phyloP scores from a whole-genome alignment of 2,888 invertebrate genomes.

The Arenicola marina region DNA sequence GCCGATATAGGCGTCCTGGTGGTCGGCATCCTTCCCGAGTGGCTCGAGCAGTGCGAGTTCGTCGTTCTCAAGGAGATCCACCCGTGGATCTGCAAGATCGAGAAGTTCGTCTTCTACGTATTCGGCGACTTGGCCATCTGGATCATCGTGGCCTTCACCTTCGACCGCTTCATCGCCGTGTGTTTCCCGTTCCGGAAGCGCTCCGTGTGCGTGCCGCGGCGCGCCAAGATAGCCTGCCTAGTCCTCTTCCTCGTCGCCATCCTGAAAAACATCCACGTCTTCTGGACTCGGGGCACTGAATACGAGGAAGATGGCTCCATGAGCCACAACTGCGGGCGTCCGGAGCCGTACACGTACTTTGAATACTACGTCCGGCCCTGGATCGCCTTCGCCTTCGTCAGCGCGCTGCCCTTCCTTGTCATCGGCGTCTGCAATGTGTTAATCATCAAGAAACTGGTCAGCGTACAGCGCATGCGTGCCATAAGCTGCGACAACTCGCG shows the following conservation, averaged over 20 bases:
- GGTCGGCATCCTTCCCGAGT: constrained; percentile 34
- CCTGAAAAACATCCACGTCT: constrained; percentile 47
- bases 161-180: constrained; percentile 51
- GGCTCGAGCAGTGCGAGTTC: constrained; percentile 18
- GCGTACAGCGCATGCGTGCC: constrained; percentile 4
- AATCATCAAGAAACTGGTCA: constrained; percentile 28
- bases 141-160: constrained; percentile 50
- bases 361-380: constrained; percentile 33
- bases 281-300: constrained; percentile 42
- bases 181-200: constrained; percentile 46
- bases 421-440: constrained; percentile 30
- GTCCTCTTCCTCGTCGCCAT: constrained; percentile 29
- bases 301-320: constrained; percentile 28
- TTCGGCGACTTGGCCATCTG: constrained; percentile 49
- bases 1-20: constrained; percentile 34
- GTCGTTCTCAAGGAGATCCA: constrained; percentile 20
- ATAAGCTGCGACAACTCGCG: not conserved
- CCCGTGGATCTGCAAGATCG: constrained; percentile 41
- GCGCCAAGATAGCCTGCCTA: constrained; percentile 36
- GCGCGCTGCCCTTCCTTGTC: constrained; percentile 25
- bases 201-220: constrained; percentile 38
- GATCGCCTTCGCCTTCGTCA: constrained; percentile 33
- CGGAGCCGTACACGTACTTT: constrained; percentile 27
- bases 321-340: constrained; percentile 25
- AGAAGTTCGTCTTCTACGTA: constrained; percentile 49